These are phyloP conservation scores for Lochmaea crataegi DNA, from an alignment of 2,888 invertebrate genomes.

Conservation along the genomic window DNA sequence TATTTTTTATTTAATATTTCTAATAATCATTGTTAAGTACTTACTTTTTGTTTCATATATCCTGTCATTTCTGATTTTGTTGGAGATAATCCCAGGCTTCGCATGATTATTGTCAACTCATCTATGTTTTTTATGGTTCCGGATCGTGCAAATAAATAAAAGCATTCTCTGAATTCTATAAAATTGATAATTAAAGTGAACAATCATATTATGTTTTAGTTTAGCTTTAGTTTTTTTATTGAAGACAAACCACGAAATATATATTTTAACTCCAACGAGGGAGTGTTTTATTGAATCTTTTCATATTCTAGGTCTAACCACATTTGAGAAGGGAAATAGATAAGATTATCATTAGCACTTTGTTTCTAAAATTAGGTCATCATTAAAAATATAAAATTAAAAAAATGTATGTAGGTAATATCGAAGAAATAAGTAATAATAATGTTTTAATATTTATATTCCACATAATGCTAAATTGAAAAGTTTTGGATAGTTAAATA, in stretches of 20 bases:
- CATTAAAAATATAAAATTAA: too few species aligned
- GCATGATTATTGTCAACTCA: constrained; percentile 93
- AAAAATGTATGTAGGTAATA: too few species aligned
- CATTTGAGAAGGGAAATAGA: neutral
- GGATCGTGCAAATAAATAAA: constrained; percentile 91
- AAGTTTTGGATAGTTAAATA: neutral
- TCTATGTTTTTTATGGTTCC: constrained; percentile 90
- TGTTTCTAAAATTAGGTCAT: neutral
- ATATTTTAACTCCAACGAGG: too few species aligned
- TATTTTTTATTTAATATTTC: neutral
- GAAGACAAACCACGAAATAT: too few species aligned
- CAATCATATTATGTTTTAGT: too few species aligned
- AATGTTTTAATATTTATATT: too few species aligned
- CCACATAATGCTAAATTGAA: too few species aligned
- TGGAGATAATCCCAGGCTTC: constrained; percentile 93
- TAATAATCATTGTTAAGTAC: neutral
- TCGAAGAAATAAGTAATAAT: too few species aligned
- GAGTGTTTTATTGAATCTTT: too few species aligned
- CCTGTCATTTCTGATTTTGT: constrained; percentile 90
- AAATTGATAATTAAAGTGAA: constrained; percentile 45
- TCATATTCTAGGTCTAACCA: too few species aligned
- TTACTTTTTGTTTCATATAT: constrained; percentile 77
- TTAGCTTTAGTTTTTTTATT: too few species aligned
- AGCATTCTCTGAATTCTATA: constrained; percentile 95
- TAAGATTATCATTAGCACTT: too few species aligned